Evolutionary conservation across 1,140 invertebrate genomes (phyloP).

Genomic region (Drosophila virilis): DNA sequence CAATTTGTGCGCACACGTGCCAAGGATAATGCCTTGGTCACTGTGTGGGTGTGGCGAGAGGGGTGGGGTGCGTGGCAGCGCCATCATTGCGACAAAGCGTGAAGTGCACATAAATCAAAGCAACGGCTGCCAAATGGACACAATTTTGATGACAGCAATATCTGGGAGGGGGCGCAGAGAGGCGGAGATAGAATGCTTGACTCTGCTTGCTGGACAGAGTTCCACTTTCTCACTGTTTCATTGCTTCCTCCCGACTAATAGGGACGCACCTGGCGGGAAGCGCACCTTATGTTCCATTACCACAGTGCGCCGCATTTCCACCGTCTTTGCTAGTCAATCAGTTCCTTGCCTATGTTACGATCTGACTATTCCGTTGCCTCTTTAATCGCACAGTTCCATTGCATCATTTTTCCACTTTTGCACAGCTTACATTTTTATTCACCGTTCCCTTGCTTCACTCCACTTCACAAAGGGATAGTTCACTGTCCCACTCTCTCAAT

Average conservation of each 20-base stretch:
- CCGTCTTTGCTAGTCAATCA: background rate
- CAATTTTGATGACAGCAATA: constrained; percentile 46
- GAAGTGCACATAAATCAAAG: constrained; percentile 75
- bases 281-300: too few relatives aligned
- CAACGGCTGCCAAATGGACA: constrained; percentile 65
- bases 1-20: constrained; percentile 81
- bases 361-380: too few relatives aligned
- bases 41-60: background rate
- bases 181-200: background rate
- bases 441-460: too few relatives aligned
- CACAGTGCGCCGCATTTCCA: too few relatives aligned
- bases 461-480: too few relatives aligned
- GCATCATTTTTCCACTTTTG: too few relatives aligned
- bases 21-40: constrained; percentile 61
- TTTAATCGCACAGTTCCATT: too few relatives aligned
- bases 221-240: background rate
- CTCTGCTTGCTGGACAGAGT: background rate
- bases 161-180: background rate
- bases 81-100: constrained; percentile 49
- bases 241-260: background rate
- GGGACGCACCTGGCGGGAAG: too few relatives aligned
- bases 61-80: constrained; percentile 2
- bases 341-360: too few relatives aligned
- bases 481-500: too few relatives aligned
- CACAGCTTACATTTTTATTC: too few relatives aligned